A percentile compares a stretch with the other conserved stretches of the same genome.
Evolutionary conservation across 2,888 invertebrate species (phyloP).

Genomic region (Melolontha melolontha): DNA sequence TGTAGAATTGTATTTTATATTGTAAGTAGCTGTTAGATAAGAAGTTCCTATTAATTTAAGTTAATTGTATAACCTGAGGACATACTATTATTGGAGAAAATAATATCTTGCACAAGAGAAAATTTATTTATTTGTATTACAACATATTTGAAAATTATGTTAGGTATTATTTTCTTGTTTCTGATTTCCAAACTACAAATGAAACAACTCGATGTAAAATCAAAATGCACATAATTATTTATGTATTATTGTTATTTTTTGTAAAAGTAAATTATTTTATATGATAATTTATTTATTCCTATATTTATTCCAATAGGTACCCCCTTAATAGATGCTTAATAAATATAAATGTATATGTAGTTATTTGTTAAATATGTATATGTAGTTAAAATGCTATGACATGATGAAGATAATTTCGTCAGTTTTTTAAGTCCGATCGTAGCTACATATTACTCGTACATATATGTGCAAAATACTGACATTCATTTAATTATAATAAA

Average conservation of each 20-base stretch:
- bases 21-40: constrained; percentile 1
- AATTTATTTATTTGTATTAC: no score
- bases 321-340: no score
- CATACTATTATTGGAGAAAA: neutral
- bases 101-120: no score
- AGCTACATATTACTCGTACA: constrained; percentile 10
- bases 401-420: neutral
- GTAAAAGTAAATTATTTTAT: constrained; percentile 8
- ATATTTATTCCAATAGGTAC: constrained; percentile 24
- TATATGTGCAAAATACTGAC: neutral
- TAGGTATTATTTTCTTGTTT: no score
- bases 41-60: constrained; percentile 25
- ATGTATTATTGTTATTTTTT: neutral
- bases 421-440: constrained; percentile 12
- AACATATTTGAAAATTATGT: no score
- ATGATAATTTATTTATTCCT: constrained; percentile 31
- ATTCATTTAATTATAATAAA: constrained; percentile 1
- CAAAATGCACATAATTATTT: no score
- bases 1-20: no score
- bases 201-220: no score
- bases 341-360: no score
- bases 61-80: neutral
- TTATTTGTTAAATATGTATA: constrained; percentile 18
- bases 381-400: neutral
- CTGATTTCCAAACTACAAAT: no score